These are phyloP conservation scores for Aporophyla lueneburgensis DNA, from an alignment of 2,888 invertebrate genomes.

Conservation along the genomic window DNA sequence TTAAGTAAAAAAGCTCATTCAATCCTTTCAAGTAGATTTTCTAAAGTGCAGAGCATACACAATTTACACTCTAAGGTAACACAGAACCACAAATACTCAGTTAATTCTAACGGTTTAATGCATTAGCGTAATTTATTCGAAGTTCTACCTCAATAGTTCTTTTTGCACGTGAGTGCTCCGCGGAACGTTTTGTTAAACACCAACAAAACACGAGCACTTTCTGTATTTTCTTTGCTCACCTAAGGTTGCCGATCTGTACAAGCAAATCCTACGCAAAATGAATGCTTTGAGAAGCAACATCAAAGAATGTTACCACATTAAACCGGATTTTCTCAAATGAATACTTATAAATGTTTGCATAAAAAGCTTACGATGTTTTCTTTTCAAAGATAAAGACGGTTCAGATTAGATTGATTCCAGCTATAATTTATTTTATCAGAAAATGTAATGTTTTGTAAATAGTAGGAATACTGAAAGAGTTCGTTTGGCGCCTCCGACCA, in stretches of 20 bases:
- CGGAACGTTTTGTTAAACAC: conserved; percentile 51
- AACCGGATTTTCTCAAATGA: conserved; percentile 64
- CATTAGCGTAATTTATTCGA: conserved; percentile 49
- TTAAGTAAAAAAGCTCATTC: conserved; percentile 19
- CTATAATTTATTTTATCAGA: conserved; percentile 45
- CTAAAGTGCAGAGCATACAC: conserved; percentile 29
- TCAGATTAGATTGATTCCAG: conserved; percentile 52
- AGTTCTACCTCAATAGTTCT: conserved; percentile 39
- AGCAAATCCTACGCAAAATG: conserved; percentile 55
- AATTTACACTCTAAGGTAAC: conserved; percentile 7
- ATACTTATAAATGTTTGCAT: conserved; percentile 64
- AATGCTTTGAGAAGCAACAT: conserved; percentile 65
- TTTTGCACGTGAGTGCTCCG: conserved; percentile 39
- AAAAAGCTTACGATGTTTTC: conserved; percentile 62
- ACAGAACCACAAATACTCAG: conserved; percentile 47
- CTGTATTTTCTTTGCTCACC: conserved; percentile 49
- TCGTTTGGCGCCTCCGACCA: conserved; percentile 7
- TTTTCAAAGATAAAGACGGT: conserved; percentile 61
- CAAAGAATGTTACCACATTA: conserved; percentile 65
- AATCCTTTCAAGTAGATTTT: conserved; percentile 35
- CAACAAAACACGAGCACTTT: conserved; percentile 47
- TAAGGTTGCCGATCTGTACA: conserved; percentile 62
- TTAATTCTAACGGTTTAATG: conserved; percentile 42
- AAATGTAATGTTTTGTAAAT: conserved; percentile 49
- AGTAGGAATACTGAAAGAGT: conserved; percentile 29